These are phyloP conservation scores for Gallirallus australis DNA, from an alignment of 2,797 vertebrate species.

Conservation along the genomic window DNA sequence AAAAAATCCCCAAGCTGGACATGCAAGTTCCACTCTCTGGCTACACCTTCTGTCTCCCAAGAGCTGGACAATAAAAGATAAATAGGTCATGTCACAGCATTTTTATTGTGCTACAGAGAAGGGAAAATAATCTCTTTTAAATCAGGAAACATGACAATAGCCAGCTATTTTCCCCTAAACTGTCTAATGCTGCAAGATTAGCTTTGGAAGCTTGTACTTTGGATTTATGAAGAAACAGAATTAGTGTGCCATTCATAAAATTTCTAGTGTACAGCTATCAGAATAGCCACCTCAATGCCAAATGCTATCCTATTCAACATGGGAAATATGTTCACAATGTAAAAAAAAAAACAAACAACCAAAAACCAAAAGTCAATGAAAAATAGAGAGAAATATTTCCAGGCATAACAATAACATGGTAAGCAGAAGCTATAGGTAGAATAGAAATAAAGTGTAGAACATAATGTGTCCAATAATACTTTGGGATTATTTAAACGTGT, in stretches of 20 bases:
- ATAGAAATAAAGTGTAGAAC: not conserved
- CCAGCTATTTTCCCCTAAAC: not conserved
- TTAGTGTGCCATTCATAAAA: not conserved
- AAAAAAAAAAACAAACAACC: not conserved
- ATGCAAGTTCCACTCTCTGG: not conserved
- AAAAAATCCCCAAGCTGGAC: not conserved
- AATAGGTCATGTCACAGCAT: not conserved
- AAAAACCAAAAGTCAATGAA: not conserved
- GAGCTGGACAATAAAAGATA: conserved; percentile 6
- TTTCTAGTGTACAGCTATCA: not conserved
- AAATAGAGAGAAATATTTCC: not conserved
- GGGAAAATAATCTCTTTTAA: conserved; percentile 7
- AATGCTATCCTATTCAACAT: not conserved
- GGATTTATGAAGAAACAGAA: not conserved
- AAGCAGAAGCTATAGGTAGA: not conserved
- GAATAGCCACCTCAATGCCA: not conserved
- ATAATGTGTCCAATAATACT: not conserved
- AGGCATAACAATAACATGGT: not conserved
- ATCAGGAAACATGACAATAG: not conserved
- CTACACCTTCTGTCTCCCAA: not conserved
- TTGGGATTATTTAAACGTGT: not conserved
- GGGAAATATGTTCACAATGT: not conserved
- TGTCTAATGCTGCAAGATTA: not conserved
- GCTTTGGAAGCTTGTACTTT: not conserved
- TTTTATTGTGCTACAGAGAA: not conserved